phyloP scores from a whole-genome alignment of 30 jellyfish, hydroid and myxozoan genomes.

The Aurelia sp. region DNA sequence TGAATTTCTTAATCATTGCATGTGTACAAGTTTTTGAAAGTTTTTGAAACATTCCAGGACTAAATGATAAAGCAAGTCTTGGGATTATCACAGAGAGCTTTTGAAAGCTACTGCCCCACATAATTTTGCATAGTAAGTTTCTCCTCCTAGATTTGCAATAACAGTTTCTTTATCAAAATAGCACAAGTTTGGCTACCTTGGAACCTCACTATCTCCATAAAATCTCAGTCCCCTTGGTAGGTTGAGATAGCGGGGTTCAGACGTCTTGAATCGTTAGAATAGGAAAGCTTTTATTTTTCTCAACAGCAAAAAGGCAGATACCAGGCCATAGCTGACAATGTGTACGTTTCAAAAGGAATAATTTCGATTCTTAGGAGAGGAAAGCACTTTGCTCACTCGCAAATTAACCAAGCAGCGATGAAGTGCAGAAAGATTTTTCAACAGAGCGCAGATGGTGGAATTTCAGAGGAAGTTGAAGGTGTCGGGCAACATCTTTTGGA shows the following conservation, averaged over 20 bases:
- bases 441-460: background rate
- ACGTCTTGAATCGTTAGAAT: too few species aligned
- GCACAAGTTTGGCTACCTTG: background rate
- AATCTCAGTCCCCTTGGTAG: too few species aligned
- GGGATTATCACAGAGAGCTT: too few species aligned
- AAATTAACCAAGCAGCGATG: slow-evolving; percentile 14
- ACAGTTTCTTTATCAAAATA: too few species aligned
- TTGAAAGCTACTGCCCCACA: too few species aligned
- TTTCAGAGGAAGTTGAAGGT: background rate
- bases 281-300: background rate
- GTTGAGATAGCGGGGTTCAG: too few species aligned
- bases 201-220: too few species aligned
- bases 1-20: too few species aligned
- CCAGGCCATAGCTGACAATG: background rate
- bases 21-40: background rate
- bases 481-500: slow-evolving; percentile 1
- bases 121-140: background rate
- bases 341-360: background rate
- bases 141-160: too few species aligned
- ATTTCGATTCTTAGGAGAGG: background rate
- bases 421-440: background rate
- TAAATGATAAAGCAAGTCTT: background rate
- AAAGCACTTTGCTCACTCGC: slow-evolving; percentile 8
- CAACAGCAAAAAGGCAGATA: slow-evolving; percentile 22
- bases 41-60: background rate